Percentiles rank a stretch among this genome's conserved stretches.
Conservation (phyloP, 2,113 vertebrate genomes). For the Malurus melanocephalus region DNA sequence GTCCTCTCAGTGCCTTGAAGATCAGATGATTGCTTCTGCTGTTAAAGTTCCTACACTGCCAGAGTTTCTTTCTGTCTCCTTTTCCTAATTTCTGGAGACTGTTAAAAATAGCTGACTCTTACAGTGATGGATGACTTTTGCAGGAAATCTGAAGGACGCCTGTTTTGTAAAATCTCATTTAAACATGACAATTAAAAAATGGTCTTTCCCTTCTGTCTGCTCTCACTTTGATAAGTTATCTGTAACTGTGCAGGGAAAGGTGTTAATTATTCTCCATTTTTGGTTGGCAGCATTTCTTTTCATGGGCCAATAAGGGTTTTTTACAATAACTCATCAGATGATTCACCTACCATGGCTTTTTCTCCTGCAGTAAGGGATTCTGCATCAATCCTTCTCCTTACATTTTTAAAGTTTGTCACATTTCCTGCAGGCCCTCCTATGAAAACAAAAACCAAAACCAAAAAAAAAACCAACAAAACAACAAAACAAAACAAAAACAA, state of each 20-base stretch:
- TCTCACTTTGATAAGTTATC: background rate
- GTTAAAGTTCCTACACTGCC: no score
- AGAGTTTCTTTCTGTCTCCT: no score
- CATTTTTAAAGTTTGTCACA: background rate
- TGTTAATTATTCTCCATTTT: background rate
- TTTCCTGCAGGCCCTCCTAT: background rate
- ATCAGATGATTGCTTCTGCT: no score
- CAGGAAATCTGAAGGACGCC: no score
- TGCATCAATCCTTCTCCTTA: background rate
- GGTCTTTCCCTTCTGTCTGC: background rate
- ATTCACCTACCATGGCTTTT: background rate
- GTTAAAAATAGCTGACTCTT: no score
- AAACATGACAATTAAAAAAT: no score
- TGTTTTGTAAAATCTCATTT: no score
- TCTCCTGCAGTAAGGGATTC: background rate
- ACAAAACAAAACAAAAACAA: no score
- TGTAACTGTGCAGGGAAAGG: background rate
- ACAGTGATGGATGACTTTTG: no score
- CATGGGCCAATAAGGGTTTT: background rate
- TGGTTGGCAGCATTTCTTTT: background rate
- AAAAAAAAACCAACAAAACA: no score
- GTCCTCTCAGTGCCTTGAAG: no score
- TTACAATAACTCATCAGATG: background rate
- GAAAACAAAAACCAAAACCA: background rate
- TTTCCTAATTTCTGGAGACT: no score